Evolutionary conservation across 2,113 vertebrate genomes (phyloP), one percentile per base, ranked within the genome.

Genomic region (Canis aureus): DNA sequence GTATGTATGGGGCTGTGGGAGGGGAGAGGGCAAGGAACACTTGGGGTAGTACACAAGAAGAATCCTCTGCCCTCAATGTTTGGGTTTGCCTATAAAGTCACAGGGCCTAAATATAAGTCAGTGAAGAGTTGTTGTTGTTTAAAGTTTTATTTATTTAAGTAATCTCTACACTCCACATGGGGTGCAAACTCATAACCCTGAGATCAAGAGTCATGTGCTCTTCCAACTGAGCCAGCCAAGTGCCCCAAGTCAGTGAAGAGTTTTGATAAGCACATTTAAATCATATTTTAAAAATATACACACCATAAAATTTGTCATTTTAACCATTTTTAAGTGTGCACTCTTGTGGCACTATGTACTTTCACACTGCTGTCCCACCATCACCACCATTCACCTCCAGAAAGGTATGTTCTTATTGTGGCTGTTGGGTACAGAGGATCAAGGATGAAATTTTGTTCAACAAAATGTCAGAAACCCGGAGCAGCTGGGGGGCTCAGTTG

Each of bases 321-420:
- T 38, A 71, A 23, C 13, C 69, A 51, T 38, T 32, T 59, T 35
- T 11, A 11, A 19, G n/a, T 3, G 32, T 5, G 3, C 13, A 3
- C 10, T 11, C 8, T 20, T 11, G 2, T 25, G 69, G 32, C 17
- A 53, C n/a, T 32, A 22, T 66, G 29, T 22, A 11, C 7, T 8
- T 16, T 76, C 57, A 8, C 20, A 0, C 8, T 3, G 11, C 0
- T 12, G 57, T 55, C 1, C 67, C 1, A 13, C 35, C n/a, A 25
- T n/a, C 27, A 15, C 67, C 19, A 62, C 60, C 35, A 3, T 0
- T 12, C 51, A 9, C 3, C 19, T 80, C 23, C 19, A 62, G 66
- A 81, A 64, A 84, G 38, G 13, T 38, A 55, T 25, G 3, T 53
- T 55, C 11, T n/a, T 66, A n/a, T n/a, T 69, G 89, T 38, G 69